phyloP scores from a whole-genome alignment of 35 echinoderm and acorn worm species.

The Nesometra sesokonis region DNA sequence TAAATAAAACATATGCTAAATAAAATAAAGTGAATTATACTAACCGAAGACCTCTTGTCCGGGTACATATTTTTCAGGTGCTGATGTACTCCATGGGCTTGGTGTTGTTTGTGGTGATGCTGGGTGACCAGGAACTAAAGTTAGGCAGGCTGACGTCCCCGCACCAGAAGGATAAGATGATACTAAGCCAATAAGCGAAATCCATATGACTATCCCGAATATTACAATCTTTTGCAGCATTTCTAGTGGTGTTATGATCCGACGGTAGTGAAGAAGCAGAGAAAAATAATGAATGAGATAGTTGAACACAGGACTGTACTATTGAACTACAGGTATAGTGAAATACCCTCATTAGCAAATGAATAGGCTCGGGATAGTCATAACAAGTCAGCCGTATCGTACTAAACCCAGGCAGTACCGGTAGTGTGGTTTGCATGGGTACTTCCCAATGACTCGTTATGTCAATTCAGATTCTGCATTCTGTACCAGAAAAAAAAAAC shows the following conservation, averaged over 20 bases:
- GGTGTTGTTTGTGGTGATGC: neutral
- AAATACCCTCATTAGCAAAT: neutral
- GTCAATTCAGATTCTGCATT: too few relatives aligned
- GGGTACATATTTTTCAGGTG: neutral
- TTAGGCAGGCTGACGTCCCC: neutral
- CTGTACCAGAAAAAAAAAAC: too few relatives aligned
- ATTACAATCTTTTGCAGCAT: neutral
- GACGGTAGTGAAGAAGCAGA: neutral
- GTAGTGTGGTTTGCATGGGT: neutral
- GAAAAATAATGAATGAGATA: neutral
- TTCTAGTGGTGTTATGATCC: neutral
- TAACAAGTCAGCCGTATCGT: neutral
- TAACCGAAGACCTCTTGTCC: neutral
- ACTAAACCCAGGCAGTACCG: neutral
- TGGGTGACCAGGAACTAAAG: neutral
- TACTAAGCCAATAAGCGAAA: neutral
- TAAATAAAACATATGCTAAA: too few relatives aligned
- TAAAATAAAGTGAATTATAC: neutral
- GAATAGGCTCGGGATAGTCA: neutral
- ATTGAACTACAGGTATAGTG: neutral
- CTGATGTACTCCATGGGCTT: neutral
- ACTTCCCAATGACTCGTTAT: neutral
- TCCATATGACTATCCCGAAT: neutral
- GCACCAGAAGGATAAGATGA: neutral
- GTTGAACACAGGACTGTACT: neutral